Evolutionary conservation across 2,797 vertebrate genomes (phyloP).

Genomic region (Pampus argenteus): DNA sequence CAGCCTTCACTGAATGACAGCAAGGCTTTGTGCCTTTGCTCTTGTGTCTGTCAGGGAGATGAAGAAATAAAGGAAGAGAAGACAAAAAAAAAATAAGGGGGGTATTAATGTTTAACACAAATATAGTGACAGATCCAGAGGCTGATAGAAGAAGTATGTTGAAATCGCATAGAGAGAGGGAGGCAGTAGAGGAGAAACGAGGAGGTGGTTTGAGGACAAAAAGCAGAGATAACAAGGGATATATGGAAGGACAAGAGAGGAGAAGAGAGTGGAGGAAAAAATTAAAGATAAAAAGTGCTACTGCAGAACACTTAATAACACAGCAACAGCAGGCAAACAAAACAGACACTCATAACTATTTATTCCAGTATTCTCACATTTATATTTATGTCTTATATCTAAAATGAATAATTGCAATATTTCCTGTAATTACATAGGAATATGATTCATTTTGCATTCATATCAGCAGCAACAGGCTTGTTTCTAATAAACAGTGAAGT

Average conservation of each 20-base stretch:
- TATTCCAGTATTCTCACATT: slow-evolving; percentile 11
- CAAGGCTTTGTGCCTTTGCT: slow-evolving; percentile 38
- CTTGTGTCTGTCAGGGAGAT: slow-evolving; percentile 25
- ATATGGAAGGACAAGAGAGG: slow-evolving; percentile 17
- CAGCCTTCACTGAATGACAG: slow-evolving; percentile 28
- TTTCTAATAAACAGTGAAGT: slow-evolving; percentile 38
- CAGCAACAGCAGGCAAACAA: slow-evolving; percentile 25
- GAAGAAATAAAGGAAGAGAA: slow-evolving; percentile 31
- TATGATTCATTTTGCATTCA: slow-evolving; percentile 35
- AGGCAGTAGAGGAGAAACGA: slow-evolving; percentile 20
- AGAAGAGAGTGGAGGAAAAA: slow-evolving; percentile 18
- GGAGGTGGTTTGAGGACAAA: slow-evolving; percentile 57
- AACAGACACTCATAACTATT: not conserved
- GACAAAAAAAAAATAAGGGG: slow-evolving; percentile 11
- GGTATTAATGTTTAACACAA: slow-evolving; percentile 65
- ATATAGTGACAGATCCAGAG: slow-evolving; percentile 51
- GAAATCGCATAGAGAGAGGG: slow-evolving; percentile 41
- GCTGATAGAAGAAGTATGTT: slow-evolving; percentile 36
- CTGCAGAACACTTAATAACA: slow-evolving; percentile 26
- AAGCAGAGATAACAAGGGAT: slow-evolving; percentile 35
- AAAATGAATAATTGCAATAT: slow-evolving; percentile 36
- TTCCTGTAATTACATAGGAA: slow-evolving; percentile 26
- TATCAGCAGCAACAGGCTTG: slow-evolving; percentile 23
- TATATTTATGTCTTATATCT: slow-evolving; percentile 7
- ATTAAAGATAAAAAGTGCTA: slow-evolving; percentile 21